Evolutionary conservation across 2,113 vertebrate genomes (phyloP).

Genomic region (Hemibates koningsi): DNA sequence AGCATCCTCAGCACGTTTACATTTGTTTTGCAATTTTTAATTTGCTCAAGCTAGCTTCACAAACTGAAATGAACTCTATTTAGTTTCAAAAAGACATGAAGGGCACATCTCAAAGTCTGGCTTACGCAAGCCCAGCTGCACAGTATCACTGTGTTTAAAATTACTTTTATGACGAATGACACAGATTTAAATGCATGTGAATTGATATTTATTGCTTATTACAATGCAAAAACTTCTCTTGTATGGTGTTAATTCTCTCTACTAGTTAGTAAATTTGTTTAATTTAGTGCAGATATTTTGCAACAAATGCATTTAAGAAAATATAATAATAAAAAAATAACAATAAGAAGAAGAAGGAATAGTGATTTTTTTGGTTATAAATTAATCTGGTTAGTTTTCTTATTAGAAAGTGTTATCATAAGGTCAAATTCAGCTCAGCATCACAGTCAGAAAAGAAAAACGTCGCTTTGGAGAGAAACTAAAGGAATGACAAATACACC

Average conservation of each 20-base stretch:
- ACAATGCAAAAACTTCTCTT: not conserved
- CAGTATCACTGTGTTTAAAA: not conserved
- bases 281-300: not conserved
- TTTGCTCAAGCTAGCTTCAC: not conserved
- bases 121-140: not conserved
- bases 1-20: not conserved
- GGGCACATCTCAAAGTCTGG: not conserved
- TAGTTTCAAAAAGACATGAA: not conserved
- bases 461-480: not conserved
- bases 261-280: not conserved
- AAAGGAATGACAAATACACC: not conserved
- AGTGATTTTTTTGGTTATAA: not conserved
- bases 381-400: not conserved
- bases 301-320: not conserved
- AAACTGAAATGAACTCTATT: not conserved
- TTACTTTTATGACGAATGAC: not conserved
- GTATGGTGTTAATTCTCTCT: not conserved
- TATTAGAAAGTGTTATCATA: not conserved
- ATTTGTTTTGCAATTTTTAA: not conserved
- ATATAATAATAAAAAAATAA: not conserved
- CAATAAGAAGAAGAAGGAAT: accelerated
- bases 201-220: not conserved
- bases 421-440: not conserved
- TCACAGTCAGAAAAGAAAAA: not conserved
- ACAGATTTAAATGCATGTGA: not conserved